A percentile compares a stretch with the other conserved stretches of the same genome.
These are phyloP conservation scores for Alsophila aescularia DNA, from an alignment of 2,888 invertebrate species.

Conservation along the genomic window DNA sequence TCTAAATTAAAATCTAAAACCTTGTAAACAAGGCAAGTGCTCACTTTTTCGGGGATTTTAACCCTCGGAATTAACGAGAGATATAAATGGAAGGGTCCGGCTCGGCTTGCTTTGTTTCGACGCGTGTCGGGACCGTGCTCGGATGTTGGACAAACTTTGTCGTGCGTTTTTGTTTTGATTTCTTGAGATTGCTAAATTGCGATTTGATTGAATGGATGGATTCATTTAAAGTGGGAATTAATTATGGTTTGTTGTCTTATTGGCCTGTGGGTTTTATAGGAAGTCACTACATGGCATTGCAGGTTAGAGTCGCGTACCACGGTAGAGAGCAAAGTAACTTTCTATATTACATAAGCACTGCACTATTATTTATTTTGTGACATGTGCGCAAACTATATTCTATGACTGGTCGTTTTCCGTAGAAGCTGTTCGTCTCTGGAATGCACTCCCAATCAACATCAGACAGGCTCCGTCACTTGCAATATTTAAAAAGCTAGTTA, in stretches of 20 bases:
- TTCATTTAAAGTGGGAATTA: constrained; percentile 4
- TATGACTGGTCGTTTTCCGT: too few species aligned
- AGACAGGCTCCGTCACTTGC: too few species aligned
- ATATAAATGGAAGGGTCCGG: constrained; percentile 68
- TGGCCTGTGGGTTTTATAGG: not conserved
- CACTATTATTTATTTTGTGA: too few species aligned
- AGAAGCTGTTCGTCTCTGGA: too few species aligned
- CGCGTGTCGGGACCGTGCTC: constrained; percentile 47
- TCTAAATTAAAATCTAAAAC: constrained; percentile 86
- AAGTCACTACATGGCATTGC: too few species aligned
- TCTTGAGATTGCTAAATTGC: constrained; percentile 29
- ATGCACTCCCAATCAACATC: too few species aligned
- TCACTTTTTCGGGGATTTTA: constrained; percentile 85
- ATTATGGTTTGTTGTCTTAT: not conserved
- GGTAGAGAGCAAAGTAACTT: too few species aligned
- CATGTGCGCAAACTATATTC: too few species aligned
- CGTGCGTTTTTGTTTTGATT: constrained; percentile 39
- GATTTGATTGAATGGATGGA: constrained; percentile 9
- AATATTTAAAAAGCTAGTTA: too few species aligned
- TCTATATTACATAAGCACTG: too few species aligned
- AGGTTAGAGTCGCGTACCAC: too few species aligned
- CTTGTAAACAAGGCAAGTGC: constrained; percentile 86
- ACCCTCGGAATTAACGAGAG: constrained; percentile 83
- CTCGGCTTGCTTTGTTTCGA: constrained; percentile 36
- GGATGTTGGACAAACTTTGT: constrained; percentile 68